phyloP scores from a whole-genome alignment of 2,797 vertebrate genomes.

The Emys orbicularis region DNA sequence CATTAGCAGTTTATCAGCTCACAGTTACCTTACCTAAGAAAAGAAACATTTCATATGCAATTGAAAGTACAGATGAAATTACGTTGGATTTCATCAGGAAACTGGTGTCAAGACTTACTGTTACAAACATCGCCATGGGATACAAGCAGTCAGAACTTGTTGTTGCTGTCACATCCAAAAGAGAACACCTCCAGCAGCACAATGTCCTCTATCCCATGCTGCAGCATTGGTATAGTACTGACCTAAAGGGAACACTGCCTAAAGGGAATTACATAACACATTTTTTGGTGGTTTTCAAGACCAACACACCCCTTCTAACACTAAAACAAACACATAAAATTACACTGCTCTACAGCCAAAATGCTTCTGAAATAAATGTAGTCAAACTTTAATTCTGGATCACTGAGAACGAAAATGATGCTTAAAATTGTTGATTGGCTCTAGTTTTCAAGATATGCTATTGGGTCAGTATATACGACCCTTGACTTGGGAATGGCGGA shows the following conservation, averaged over 20 bases:
- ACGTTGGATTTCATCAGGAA: rapidly evolving
- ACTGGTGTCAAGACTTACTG: neutral
- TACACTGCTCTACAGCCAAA: no score
- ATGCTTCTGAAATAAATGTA: no score
- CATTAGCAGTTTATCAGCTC: neutral
- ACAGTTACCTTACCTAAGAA: neutral
- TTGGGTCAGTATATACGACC: no score
- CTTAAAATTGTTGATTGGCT: no score
- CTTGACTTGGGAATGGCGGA: no score
- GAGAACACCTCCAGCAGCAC: neutral
- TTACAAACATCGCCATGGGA: neutral
- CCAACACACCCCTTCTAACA: neutral
- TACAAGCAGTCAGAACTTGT: neutral
- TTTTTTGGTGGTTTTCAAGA: neutral
- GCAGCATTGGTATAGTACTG: neutral
- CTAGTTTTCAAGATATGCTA: no score
- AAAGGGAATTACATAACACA: neutral
- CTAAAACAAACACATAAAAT: neutral
- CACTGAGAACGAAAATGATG: no score
- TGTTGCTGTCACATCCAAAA: neutral
- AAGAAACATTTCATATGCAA: neutral
- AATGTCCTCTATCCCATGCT: neutral
- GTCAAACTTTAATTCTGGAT: no score
- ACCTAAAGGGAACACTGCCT: neutral
- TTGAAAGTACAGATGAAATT: neutral